phyloP scores from a whole-genome alignment of 1,140 invertebrate species.

The Caenorhabditis latens region DNA sequence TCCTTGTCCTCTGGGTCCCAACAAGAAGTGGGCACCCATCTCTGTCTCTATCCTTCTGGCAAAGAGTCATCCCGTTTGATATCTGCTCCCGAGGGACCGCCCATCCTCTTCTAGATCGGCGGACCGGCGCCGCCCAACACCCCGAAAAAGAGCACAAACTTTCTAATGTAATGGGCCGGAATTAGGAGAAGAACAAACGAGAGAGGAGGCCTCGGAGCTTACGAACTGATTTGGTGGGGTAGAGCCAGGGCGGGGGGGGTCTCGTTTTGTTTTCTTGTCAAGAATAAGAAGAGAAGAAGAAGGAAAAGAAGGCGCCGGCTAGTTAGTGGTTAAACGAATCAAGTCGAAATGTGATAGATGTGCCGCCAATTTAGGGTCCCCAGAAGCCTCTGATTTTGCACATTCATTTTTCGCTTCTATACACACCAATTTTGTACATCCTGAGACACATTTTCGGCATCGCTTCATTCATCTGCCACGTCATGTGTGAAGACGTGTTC shows the following conservation, averaged over 20 bases:
- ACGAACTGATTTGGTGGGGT: slow-evolving; percentile 32
- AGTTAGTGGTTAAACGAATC: slow-evolving; percentile 56
- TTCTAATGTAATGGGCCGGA: slow-evolving; percentile 46
- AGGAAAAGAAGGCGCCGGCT: background rate
- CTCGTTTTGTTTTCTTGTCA: slow-evolving; percentile 5
- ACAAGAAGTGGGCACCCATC: background rate
- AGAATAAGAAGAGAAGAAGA: background rate
- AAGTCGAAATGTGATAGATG: slow-evolving; percentile 32
- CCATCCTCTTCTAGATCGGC: background rate
- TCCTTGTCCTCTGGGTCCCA: slow-evolving; percentile 6
- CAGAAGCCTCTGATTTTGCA: background rate
- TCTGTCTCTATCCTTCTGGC: background rate
- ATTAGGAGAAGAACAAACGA: slow-evolving; percentile 34
- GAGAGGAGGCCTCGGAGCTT: background rate
- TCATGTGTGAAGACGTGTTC: background rate
- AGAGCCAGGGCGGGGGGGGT: background rate
- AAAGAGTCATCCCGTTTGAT: background rate
- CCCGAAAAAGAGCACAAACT: background rate
- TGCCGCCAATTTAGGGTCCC: slow-evolving; percentile 30
- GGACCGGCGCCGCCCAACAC: background rate
- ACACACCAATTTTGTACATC: background rate
- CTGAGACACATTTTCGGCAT: background rate
- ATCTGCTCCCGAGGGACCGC: slow-evolving; percentile 25
- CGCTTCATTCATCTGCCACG: background rate
- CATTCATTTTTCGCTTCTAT: slow-evolving; percentile 28